Conservation (phyloP, 2,888 invertebrate genomes). For the Catotricha subobsoleta region DNA sequence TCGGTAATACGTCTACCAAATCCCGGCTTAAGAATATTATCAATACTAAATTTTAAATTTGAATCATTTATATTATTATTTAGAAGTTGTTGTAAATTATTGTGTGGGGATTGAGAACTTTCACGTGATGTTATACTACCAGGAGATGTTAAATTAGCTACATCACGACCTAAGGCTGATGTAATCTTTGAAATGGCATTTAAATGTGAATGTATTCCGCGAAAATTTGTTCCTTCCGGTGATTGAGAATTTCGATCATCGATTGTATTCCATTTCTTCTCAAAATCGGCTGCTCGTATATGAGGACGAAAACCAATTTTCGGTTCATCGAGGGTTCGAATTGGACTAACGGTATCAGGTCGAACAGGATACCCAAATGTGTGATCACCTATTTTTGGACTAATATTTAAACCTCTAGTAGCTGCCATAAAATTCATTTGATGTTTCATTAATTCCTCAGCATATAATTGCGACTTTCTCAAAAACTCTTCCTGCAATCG, state of each 20-base stretch:
- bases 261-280: constrained; percentile 4
- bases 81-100: constrained; percentile 14
- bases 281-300: constrained; percentile 8
- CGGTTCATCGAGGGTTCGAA: constrained; percentile 7
- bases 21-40: constrained; percentile 70
- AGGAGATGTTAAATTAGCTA: constrained; percentile 10
- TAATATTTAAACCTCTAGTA: constrained; percentile 17
- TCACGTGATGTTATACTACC: constrained; percentile 12
- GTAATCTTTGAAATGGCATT: constrained; percentile 49
- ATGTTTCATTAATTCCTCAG: constrained; percentile 29
- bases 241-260: constrained; percentile 7
- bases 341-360: constrained; percentile 9
- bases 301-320: constrained; percentile 14
- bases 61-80: constrained; percentile 33
- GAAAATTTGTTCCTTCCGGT: constrained; percentile 15
- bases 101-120: constrained; percentile 14
- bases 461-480: constrained; percentile 28
- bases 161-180: constrained; percentile 7
- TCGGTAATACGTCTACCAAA: constrained; percentile 57
- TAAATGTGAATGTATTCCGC: constrained; percentile 46
- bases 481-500: constrained; percentile 29
- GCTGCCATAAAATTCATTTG: constrained; percentile 31
- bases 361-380: constrained; percentile 14
- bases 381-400: constrained; percentile 6
- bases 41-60: constrained; percentile 64